Conservation (phyloP, 2,888 invertebrate species). For the Sycophila texana region DNA sequence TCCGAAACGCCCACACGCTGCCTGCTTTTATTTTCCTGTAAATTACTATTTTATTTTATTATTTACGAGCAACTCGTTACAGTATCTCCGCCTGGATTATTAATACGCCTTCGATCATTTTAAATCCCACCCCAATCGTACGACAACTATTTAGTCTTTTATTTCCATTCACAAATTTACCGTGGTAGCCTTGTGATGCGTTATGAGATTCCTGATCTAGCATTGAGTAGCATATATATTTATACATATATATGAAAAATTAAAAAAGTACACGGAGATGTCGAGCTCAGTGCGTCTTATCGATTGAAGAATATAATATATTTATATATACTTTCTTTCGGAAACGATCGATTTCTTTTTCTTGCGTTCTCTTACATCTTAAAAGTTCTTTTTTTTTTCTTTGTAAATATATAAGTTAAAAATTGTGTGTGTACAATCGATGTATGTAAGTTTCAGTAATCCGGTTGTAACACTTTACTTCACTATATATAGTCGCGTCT, state of each 20-base stretch:
- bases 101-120: constrained; percentile 9
- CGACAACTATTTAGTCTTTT: constrained; percentile 47
- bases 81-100: constrained; percentile 17
- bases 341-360: constrained; percentile 35
- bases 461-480: constrained; percentile 35
- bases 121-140: constrained; percentile 18
- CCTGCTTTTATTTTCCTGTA: constrained; percentile 56
- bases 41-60: constrained; percentile 23
- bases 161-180: not conserved
- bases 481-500: no score
- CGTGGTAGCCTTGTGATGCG: no score
- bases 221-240: not conserved
- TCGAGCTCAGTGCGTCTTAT: constrained; percentile 22
- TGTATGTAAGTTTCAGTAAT: constrained; percentile 40
- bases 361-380: not conserved
- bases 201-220: constrained; percentile 22
- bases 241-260: constrained; percentile 29
- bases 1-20: constrained; percentile 63
- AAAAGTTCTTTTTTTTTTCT: not conserved
- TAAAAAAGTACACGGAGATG: constrained; percentile 26
- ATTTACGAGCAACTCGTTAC: constrained; percentile 43
- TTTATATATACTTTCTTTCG: constrained; percentile 31
- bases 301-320: constrained; percentile 33
- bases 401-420: constrained; percentile 42
- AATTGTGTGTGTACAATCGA: constrained; percentile 45